These are phyloP conservation scores for Malurus elegans DNA, from an alignment of 2,113 vertebrate species.

Conservation along the genomic window DNA sequence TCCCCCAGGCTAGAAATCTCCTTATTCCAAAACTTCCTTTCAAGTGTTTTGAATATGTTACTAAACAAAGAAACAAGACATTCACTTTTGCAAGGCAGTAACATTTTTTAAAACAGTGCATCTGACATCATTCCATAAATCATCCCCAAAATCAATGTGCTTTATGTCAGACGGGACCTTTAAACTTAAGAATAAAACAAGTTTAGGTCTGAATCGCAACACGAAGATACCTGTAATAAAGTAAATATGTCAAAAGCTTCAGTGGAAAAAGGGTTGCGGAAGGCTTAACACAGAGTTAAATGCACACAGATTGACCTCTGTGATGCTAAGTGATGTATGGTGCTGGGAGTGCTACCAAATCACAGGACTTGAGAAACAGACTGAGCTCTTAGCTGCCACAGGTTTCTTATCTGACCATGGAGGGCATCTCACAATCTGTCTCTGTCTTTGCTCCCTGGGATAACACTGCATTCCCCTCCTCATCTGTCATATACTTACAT, in stretches of 20 bases:
- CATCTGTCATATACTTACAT: neutral
- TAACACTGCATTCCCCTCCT: neutral
- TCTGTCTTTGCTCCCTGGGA: neutral
- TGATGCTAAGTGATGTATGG: neutral
- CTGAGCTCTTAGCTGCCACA: neutral
- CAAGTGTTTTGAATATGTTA: neutral
- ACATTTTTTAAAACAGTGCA: neutral
- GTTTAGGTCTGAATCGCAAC: neutral
- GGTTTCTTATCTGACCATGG: neutral
- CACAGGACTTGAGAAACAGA: neutral
- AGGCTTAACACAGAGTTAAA: neutral
- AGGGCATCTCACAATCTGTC: neutral
- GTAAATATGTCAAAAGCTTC: neutral
- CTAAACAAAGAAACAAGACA: slow-evolving; percentile 45
- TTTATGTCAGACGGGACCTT: neutral
- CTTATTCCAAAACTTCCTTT: slow-evolving; percentile 46
- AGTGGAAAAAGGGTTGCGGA: neutral
- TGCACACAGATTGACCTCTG: neutral
- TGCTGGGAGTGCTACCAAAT: neutral
- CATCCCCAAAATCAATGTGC: neutral
- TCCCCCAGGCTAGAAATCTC: slow-evolving; percentile 13
- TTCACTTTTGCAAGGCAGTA: slow-evolving; percentile 19
- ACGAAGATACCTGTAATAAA: neutral
- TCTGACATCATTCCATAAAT: neutral
- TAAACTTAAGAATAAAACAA: slow-evolving; percentile 11